phyloP scores from a whole-genome alignment of 1,140 invertebrate genomes.

The Drosophila yakuba region DNA sequence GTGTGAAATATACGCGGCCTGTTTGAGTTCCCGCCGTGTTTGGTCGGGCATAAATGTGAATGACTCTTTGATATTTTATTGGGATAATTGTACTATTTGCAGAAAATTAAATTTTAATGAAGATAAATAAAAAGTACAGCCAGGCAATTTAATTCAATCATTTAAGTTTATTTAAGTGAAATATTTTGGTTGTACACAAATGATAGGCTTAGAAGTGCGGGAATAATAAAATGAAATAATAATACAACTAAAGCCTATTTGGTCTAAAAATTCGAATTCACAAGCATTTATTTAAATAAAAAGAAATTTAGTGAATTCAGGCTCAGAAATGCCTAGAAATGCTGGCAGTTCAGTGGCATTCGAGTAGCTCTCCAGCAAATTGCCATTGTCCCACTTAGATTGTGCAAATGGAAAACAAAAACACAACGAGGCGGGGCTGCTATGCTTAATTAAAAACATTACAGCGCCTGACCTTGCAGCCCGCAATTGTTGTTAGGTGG shows the following conservation, averaged over 20 bases:
- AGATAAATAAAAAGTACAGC: background rate
- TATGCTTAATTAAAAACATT: constrained; percentile 69
- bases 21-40: constrained; percentile 12
- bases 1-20: constrained; percentile 36
- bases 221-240: background rate
- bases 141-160: constrained; percentile 4
- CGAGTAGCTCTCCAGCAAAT: constrained; percentile 25
- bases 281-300: background rate
- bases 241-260: no score
- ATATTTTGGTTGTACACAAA: background rate
- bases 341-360: constrained; percentile 7
- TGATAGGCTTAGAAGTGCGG: background rate
- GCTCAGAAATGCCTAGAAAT: background rate
- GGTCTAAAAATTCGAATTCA: no score
- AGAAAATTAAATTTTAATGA: constrained; percentile 27
- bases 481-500: background rate
- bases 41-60: constrained; percentile 24
- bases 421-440: constrained; percentile 19
- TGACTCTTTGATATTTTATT: constrained; percentile 1
- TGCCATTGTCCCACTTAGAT: constrained; percentile 49
- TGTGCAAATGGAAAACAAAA: constrained; percentile 34
- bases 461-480: constrained; percentile 52
- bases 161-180: background rate
- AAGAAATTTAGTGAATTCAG: background rate
- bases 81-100: constrained; percentile 9